Percentiles rank a stretch among this genome's conserved stretches.
Conservation (phyloP, 2,113 vertebrate species). For the Ictidomys tridecemlineatus region DNA sequence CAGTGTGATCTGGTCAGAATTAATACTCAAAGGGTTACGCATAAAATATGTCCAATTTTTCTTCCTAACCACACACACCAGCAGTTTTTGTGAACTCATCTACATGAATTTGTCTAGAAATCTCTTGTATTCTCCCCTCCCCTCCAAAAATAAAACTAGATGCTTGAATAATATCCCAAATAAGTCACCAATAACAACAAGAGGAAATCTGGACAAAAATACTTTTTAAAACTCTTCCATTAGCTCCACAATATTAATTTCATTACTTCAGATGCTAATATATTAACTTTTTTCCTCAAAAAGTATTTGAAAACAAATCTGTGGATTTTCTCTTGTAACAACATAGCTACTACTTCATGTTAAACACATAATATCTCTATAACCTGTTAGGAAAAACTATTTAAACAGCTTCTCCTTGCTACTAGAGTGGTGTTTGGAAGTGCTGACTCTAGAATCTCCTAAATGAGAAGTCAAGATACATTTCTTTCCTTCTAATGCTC, state of each 20-base stretch:
- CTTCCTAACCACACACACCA: constrained; percentile 71
- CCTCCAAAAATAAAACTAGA: constrained; percentile 65
- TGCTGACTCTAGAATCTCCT: background rate
- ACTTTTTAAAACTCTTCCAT: constrained; percentile 42
- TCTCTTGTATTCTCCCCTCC: constrained; percentile 11
- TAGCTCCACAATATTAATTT: constrained; percentile 42
- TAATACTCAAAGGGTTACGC: constrained; percentile 79
- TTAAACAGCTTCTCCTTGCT: background rate
- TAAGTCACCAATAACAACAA: constrained; percentile 73
- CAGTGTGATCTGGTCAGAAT: constrained; percentile 85
- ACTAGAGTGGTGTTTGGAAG: background rate
- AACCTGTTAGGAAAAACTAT: constrained; percentile 64
- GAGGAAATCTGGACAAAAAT: constrained; percentile 71
- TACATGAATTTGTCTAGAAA: constrained; percentile 69
- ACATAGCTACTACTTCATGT: background rate
- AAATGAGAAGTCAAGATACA: background rate
- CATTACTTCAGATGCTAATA: background rate
- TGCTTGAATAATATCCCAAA: constrained; percentile 72
- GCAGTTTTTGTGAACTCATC: constrained; percentile 67
- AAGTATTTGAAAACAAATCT: background rate
- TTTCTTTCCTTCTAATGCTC: constrained; percentile 17
- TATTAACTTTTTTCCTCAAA: constrained; percentile 15
- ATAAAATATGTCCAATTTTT: constrained; percentile 75
- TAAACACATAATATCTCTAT: constrained; percentile 4
- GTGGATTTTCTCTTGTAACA: constrained; percentile 19